Base-by-base conservation (phyloP, 2,888 invertebrate species). In the Cryptophagus acutangulus region DNA sequence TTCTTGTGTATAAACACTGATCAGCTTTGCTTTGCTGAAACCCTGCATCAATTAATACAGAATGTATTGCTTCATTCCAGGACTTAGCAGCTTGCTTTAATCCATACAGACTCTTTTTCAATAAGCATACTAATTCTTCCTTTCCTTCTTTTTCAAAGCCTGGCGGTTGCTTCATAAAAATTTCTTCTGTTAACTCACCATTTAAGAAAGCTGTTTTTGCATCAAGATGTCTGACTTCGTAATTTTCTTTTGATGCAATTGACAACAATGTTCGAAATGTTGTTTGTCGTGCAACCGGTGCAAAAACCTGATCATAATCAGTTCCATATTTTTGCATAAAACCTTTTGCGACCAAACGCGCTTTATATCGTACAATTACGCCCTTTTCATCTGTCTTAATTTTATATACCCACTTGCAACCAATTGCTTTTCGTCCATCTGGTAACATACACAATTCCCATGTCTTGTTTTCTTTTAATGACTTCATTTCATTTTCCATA, bases 11-110 rank as follows among this genome's bases (percentile, higher is more conserved):
- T 12, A 49, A 31, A 44, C 48, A 46, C 10, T 43, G 43, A 38
- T 55, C 54, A 14, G 38, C 39, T 18, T 41, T 24, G 2, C 41
- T 43, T 34, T 48, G 43, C 17, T 12, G 26, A 26, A 49, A 43
- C 2, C 42, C 46, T 10, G 50, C 36, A 17, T 50, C 24, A 31
- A 35, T 39, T 12, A 55, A 38, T 26, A 43, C 45, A 13, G 41
- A 37, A 18, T 54, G 41, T 4, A 59, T 37, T 18, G 49, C 20
- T 33, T 25, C 6, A 28, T 33, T 41, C 41, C 45, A 45, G 9
- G 24, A 5, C 20, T 29, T 35, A 2, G 39, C 41, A 13, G 41
- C 26, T 26, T 42, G 45, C 18, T 45, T 39, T n/a, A 42, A 15
- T 8, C 42, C 40, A 36, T 45, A 42, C n/a, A 45, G 36, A 31